phyloP scores from a whole-genome alignment of 2,113 vertebrate genomes.

The Microcebus jonahi region DNA sequence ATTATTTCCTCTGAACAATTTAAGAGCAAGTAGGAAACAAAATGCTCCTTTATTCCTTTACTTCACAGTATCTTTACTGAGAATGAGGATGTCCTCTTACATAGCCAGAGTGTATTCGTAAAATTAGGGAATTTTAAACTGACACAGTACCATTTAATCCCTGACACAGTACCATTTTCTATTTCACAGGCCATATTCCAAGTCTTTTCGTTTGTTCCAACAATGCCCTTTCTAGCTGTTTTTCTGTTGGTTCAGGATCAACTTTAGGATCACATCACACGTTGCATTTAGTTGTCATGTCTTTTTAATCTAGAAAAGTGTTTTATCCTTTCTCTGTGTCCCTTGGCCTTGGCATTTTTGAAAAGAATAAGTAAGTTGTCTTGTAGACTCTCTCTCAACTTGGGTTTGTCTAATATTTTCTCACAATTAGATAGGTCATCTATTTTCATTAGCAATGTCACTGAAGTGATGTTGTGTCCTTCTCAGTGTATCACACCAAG shows the following conservation, averaged over 20 bases:
- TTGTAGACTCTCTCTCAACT: not conserved
- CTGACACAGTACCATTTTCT: not conserved
- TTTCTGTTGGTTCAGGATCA: not conserved
- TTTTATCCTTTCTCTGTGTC: not conserved
- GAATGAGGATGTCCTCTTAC: not conserved
- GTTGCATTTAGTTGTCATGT: not conserved
- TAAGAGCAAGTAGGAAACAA: not conserved
- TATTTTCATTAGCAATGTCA: not conserved
- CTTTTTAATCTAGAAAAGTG: not conserved
- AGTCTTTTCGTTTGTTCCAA: not conserved
- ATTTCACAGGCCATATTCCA: not conserved
- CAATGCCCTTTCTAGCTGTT: not conserved
- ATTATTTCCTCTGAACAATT: conserved; percentile 5
- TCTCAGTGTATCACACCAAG: not conserved
- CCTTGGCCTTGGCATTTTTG: not conserved
- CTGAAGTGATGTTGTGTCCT: not conserved
- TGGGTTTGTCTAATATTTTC: not conserved
- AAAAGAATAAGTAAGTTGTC: not conserved
- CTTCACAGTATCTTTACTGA: not conserved
- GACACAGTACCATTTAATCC: not conserved
- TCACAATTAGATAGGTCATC: not conserved
- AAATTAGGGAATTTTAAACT: not conserved
- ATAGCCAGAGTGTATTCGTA: not conserved
- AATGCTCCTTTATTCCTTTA: not conserved
- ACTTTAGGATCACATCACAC: not conserved